These are phyloP conservation scores for Ambastaia sidthimunki DNA, from an alignment of 2,797 vertebrate species.

Conservation along the genomic window DNA sequence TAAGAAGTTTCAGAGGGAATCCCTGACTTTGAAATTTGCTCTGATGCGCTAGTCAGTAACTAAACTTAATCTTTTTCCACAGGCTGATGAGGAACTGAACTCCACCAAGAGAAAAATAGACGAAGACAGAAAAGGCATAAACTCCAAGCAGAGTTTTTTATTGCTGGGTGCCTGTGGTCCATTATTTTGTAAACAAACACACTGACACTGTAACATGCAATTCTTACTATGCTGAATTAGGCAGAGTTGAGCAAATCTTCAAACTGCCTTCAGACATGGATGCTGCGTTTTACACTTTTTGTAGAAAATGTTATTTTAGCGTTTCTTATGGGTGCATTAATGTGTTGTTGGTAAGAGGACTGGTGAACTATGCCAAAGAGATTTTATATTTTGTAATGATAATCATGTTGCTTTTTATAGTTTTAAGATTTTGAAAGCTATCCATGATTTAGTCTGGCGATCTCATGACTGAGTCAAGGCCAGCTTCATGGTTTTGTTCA, in stretches of 20 bases:
- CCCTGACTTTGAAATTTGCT: too few relatives aligned
- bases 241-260: constrained; percentile 76
- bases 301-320: constrained; percentile 69
- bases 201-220: constrained; percentile 75
- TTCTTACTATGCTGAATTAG: constrained; percentile 71
- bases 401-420: constrained; percentile 69
- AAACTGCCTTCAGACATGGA: constrained; percentile 71
- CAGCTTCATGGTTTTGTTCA: constrained; percentile 52
- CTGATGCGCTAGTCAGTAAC: background rate
- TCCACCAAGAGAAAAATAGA: background rate
- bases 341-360: constrained; percentile 53
- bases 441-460: constrained; percentile 30
- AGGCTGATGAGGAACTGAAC: background rate
- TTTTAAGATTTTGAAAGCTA: constrained; percentile 56
- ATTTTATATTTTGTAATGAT: constrained; percentile 76
- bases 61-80: background rate
- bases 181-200: constrained; percentile 57
- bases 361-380: constrained; percentile 79
- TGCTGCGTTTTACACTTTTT: constrained; percentile 65
- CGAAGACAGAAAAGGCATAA: constrained; percentile 6
- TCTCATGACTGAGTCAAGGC: constrained; percentile 28
- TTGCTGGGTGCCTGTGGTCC: constrained; percentile 49
- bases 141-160: constrained; percentile 47
- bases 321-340: constrained; percentile 76
- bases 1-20: background rate